A percentile compares a stretch with the other conserved stretches of the same genome.
Conservation (phyloP, 2,113 vertebrate species). For the Pachycephala philippinensis region DNA sequence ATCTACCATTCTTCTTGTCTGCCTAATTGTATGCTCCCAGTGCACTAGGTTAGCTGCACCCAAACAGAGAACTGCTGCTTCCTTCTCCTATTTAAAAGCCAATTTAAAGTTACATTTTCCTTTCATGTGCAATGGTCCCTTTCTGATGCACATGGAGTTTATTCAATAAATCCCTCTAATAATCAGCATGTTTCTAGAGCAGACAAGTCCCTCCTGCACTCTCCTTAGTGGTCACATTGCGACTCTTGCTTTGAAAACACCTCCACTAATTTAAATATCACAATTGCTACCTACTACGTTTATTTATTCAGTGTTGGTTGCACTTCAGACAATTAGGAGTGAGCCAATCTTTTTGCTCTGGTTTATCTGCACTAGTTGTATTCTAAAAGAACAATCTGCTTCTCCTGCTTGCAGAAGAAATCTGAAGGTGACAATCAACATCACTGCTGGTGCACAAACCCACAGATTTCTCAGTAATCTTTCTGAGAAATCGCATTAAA, state of each 20-base stretch:
- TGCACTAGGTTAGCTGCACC: neutral
- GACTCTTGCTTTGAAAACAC: neutral
- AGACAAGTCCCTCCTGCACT: neutral
- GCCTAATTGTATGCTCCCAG: neutral
- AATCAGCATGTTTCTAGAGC: neutral
- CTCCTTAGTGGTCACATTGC: neutral
- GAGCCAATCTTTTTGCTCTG: neutral
- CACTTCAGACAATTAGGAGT: neutral
- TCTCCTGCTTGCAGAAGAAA: neutral
- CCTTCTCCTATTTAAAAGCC: neutral
- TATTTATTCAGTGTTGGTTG: neutral
- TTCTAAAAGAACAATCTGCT: neutral
- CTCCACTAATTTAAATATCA: neutral
- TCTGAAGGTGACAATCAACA: neutral
- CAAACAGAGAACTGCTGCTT: neutral
- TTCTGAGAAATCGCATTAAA: neutral
- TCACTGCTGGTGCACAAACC: neutral
- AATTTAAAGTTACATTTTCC: neutral
- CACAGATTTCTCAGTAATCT: constrained; percentile 33
- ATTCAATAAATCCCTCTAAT: neutral
- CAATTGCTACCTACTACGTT: neutral
- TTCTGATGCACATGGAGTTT: neutral
- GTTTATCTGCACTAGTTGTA: neutral
- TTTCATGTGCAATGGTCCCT: neutral
- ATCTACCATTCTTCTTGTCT: neutral